Evolutionary conservation across 2,797 vertebrate species (phyloP).

Genomic region (Onychomys leucogaster): DNA sequence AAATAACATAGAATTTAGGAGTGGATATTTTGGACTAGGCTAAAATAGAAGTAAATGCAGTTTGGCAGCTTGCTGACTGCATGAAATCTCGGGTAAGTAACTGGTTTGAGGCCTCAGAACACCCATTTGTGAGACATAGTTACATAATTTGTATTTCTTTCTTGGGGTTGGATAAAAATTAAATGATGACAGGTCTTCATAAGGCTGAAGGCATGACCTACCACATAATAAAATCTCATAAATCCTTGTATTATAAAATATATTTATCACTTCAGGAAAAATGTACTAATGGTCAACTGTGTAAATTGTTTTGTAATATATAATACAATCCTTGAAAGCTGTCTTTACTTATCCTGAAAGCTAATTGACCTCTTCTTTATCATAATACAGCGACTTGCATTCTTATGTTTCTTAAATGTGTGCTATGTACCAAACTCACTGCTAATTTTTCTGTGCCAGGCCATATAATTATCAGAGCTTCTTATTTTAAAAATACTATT

Average conservation of each 20-base stretch:
- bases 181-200: background rate
- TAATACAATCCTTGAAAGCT: background rate
- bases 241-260: background rate
- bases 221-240: background rate
- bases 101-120: background rate
- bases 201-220: background rate
- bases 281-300: background rate
- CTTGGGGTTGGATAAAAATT: background rate
- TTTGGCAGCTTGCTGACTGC: background rate
- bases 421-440: background rate
- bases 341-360: background rate
- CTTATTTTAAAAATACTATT: background rate
- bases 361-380: background rate
- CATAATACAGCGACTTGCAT: background rate
- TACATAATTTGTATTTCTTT: background rate
- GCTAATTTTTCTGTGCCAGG: background rate
- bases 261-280: background rate
- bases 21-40: background rate
- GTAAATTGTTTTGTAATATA: background rate
- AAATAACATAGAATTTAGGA: background rate
- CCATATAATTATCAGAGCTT: background rate
- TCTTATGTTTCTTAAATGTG: background rate
- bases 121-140: background rate
- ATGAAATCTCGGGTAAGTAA: background rate
- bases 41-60: background rate